A percentile compares a stretch with the other conserved stretches of the same genome.
Evolutionary conservation across 2,888 invertebrate genomes (phyloP).

Genomic region (Lithosia quadra): DNA sequence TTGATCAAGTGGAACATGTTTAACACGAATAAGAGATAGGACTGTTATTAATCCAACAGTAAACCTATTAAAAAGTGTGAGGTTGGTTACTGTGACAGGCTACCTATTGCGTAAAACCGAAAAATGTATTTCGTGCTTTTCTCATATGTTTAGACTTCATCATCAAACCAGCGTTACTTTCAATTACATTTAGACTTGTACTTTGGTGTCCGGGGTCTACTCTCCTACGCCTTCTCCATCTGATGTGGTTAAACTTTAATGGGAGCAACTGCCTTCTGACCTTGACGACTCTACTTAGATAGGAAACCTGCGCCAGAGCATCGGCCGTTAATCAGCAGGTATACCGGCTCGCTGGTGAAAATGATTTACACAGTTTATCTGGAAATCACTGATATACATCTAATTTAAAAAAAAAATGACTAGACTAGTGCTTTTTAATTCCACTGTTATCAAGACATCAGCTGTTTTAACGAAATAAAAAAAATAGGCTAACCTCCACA

Average conservation of each 20-base stretch:
- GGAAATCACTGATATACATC: not conserved
- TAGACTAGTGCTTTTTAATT: too few relatives aligned
- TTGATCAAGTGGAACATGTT: too few relatives aligned
- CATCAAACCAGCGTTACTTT: not conserved
- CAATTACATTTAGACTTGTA: not conserved
- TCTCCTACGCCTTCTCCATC: not conserved
- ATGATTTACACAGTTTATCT: not conserved
- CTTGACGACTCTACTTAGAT: too few relatives aligned
- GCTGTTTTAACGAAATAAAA: not conserved
- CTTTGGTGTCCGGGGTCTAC: not conserved
- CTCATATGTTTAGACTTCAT: too few relatives aligned
- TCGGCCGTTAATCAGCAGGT: too few relatives aligned
- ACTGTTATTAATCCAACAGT: too few relatives aligned
- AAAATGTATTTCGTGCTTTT: too few relatives aligned
- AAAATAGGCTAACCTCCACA: constrained; percentile 7
- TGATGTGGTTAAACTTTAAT: not conserved
- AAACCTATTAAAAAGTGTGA: too few relatives aligned
- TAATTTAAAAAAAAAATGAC: not conserved
- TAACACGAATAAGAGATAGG: too few relatives aligned
- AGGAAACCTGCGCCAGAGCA: not conserved
- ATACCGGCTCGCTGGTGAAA: not conserved
- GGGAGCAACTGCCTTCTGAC: not conserved
- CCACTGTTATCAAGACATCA: not conserved
- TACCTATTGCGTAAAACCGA: too few relatives aligned
- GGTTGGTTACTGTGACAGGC: too few relatives aligned